phyloP scores from a whole-genome alignment of 2,113 vertebrate genomes.

The Noturus placidus region DNA sequence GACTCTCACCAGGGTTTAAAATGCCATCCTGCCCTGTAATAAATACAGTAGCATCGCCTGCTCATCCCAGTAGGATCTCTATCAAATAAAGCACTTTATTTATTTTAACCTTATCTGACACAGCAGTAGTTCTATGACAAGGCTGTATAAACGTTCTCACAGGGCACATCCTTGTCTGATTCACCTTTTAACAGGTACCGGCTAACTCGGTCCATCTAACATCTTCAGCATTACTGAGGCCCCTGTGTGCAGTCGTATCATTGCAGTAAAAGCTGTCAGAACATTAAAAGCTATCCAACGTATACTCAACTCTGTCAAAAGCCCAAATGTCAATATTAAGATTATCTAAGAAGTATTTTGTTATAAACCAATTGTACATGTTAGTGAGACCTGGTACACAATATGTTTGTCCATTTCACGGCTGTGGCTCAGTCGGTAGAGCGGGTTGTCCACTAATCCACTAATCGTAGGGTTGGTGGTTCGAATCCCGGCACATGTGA shows the following conservation, averaged over 20 bases:
- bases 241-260: background rate
- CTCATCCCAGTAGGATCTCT: background rate
- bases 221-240: background rate
- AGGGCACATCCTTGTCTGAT: background rate
- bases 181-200: background rate
- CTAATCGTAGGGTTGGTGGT: too few relatives aligned
- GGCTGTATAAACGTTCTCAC: background rate
- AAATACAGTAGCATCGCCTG: background rate
- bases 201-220: background rate
- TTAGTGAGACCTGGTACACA: background rate
- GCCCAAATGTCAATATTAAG: background rate
- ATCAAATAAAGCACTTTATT: too few relatives aligned
- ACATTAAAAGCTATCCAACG: background rate
- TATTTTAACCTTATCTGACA: too few relatives aligned
- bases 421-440: too few relatives aligned
- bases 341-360: background rate
- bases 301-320: background rate
- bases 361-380: background rate
- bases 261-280: background rate
- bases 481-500: too few relatives aligned
- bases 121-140: too few relatives aligned
- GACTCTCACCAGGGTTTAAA: background rate
- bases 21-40: background rate
- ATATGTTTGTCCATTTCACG: background rate
- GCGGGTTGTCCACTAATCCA: too few relatives aligned